Percentiles rank a stretch among this genome's conserved stretches.
Evolutionary conservation across 2,113 vertebrate species (phyloP).

Genomic region (Salvelinus fontinalis): DNA sequence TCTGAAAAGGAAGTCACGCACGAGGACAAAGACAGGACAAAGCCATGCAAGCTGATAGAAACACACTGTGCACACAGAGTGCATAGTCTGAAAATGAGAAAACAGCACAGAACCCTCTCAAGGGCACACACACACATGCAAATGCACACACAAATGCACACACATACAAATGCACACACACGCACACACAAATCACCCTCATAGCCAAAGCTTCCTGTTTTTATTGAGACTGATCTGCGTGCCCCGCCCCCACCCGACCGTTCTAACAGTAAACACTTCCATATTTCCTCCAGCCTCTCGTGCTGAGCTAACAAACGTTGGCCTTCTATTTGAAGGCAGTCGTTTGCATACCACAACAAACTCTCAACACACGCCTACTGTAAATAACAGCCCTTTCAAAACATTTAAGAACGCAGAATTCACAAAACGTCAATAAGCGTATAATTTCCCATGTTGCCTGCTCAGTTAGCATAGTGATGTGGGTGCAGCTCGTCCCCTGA

Average conservation of each 20-base stretch:
- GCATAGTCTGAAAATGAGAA: neutral
- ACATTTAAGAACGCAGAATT: too few species aligned
- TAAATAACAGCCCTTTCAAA: neutral
- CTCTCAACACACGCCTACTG: neutral
- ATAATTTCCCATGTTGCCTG: too few species aligned
- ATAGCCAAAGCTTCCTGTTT: neutral
- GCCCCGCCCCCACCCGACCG: neutral
- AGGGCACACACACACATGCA: neutral
- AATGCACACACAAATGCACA: neutral
- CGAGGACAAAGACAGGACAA: neutral
- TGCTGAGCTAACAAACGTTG: neutral
- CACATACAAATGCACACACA: neutral
- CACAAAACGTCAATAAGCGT: too few species aligned
- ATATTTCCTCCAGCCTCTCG: neutral
- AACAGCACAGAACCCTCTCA: neutral
- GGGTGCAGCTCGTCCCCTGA: too few species aligned
- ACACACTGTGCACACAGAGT: neutral
- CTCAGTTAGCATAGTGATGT: too few species aligned
- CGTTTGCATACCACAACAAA: neutral
- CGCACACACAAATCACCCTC: neutral
- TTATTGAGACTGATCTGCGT: neutral
- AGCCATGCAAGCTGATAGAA: neutral
- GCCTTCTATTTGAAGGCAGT: neutral
- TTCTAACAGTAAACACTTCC: neutral
- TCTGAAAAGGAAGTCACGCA: neutral